Base-by-base conservation (phyloP, 2,888 invertebrate genomes). In the Lordiphosa fenestrarum region DNA sequence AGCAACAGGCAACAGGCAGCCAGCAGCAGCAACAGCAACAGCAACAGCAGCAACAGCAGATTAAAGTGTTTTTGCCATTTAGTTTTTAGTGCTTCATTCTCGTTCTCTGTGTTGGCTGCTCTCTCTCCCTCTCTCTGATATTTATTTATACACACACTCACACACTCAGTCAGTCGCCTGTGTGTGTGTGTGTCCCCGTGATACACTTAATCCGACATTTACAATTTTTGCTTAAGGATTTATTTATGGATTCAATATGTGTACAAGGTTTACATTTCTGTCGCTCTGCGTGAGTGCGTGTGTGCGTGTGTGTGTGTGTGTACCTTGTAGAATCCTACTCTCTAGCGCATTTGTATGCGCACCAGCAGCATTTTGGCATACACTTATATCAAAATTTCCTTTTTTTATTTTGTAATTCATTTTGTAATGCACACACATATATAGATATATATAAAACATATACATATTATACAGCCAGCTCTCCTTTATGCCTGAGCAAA, bases 151-250 rank as follows among this genome's bases (percentile, higher is more conserved):
- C 48, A 39, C 23, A 37, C 36, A 19, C 42, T 44, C 33, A 49
- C 15, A 33, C 42, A 33, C 23, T 46, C 19, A 53, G 19, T 46
- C 13, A 53, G 19, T 19, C 5, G 9, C 41, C 6, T 63, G 58
- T 44, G 48, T 50, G 63, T 63, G 58, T 44, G 48, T 50, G 63
- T 54, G 56, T 41, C 58, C 57, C 56, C 53, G 63, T 62, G 83
- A 83, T 84, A 85, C 72, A 74, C 66, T 80, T 84, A 80, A 80
- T 83, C 80, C 66, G 85, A 85, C 85, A 80, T 80, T 85, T 80
- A 80, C 85, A 80, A 80, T 85, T 85, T 85, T 83, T 83, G 81
- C 80, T 83, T 80, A 80, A 83, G 72, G 80, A 80, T 80, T 80
- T 80, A 80, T 80, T 80, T 80, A 80, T 80, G 80, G 84, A 80